phyloP scores from a whole-genome alignment of 2,888 invertebrate species.

The Doris montereyensis region DNA sequence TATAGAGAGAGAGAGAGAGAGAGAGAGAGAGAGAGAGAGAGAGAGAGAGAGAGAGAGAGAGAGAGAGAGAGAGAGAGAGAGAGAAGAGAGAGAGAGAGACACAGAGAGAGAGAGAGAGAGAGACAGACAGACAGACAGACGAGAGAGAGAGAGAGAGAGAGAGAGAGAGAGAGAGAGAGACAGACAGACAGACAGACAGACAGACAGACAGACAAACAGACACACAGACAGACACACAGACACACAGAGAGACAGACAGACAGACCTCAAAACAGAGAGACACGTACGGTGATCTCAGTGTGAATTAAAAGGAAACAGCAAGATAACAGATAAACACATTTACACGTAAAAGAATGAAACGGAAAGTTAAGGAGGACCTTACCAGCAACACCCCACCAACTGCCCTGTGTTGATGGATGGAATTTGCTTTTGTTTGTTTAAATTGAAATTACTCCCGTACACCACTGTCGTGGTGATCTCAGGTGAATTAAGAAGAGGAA shows the following conservation, averaged over 20 bases:
- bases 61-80: background rate
- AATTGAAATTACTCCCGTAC: no score
- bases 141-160: background rate
- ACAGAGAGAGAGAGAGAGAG: no score
- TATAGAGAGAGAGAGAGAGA: no score
- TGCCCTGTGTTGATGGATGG: no score
- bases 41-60: background rate
- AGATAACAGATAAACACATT: background rate
- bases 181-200: conserved; percentile 23
- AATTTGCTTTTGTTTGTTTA: no score
- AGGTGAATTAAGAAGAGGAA: no score
- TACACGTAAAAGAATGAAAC: background rate
- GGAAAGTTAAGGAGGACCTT: no score
- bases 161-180: conserved; percentile 11
- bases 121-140: conserved; percentile 7
- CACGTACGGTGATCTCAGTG: background rate
- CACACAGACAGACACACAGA: conserved; percentile 22
- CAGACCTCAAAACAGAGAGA: background rate
- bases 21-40: background rate
- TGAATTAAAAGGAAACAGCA: no score
- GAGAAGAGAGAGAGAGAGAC: no score
- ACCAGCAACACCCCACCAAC: no score
- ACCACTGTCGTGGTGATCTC: no score
- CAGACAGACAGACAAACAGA: conserved; percentile 27
- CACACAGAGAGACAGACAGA: no score